phyloP scores from a whole-genome alignment of 1,140 invertebrate species.

The Marisa cornuarietis region DNA sequence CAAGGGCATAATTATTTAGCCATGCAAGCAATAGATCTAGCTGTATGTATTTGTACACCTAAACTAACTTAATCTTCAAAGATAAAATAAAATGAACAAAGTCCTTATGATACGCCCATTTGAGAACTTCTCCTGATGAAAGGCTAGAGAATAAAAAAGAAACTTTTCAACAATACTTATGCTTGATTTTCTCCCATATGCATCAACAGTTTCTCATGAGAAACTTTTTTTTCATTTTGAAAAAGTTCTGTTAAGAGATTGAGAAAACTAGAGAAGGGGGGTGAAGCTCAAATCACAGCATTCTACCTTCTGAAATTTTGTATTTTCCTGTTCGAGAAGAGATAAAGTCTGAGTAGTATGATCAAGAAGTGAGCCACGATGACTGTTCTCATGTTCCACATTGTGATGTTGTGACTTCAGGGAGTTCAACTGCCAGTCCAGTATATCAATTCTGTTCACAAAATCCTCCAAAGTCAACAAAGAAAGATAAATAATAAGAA shows the following conservation, averaged over 20 bases:
- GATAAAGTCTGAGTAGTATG: constrained; percentile 51
- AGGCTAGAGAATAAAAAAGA: too few relatives aligned
- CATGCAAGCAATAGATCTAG: background rate
- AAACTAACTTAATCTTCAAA: too few relatives aligned
- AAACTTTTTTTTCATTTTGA: background rate
- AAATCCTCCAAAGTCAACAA: background rate
- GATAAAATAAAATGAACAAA: background rate
- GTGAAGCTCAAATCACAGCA: background rate
- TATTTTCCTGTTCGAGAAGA: constrained; percentile 56
- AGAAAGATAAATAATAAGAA: background rate
- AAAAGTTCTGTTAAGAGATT: background rate
- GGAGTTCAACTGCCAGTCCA: constrained; percentile 52
- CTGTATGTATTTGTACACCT: background rate
- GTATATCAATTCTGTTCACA: constrained; percentile 46
- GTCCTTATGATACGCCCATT: background rate
- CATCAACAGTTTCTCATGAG: background rate
- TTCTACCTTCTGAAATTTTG: constrained; percentile 49
- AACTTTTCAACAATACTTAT: too few relatives aligned
- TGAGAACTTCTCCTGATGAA: too few relatives aligned
- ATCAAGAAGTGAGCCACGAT: constrained; percentile 49
- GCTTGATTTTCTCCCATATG: background rate
- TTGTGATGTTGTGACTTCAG: constrained; percentile 56
- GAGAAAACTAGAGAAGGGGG: background rate
- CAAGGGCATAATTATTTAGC: background rate
- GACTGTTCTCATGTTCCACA: constrained; percentile 49